A percentile compares a stretch with the other conserved stretches of the same genome.
Evolutionary conservation across 2,113 vertebrate species (phyloP).

Genomic region (Eupsittula cactorum): DNA sequence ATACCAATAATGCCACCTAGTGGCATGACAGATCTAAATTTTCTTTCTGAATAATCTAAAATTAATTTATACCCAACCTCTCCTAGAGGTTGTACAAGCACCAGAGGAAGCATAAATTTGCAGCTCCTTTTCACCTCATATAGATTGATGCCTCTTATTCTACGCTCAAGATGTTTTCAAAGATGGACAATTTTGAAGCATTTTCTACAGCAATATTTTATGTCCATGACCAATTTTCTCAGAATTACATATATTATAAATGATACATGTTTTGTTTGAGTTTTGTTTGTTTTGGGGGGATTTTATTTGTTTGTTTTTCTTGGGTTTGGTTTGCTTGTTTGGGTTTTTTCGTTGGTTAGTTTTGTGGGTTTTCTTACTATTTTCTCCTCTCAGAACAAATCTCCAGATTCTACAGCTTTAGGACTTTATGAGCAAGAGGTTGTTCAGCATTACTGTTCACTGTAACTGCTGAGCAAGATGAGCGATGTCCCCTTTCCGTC

Average conservation of each 20-base stretch:
- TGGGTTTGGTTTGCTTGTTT: background rate
- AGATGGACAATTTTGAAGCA: background rate
- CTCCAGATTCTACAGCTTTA: background rate
- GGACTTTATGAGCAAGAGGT: background rate
- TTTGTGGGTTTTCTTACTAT: background rate
- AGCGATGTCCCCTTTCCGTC: background rate
- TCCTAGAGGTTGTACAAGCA: background rate
- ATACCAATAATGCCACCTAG: conserved; percentile 49
- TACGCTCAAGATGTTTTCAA: background rate
- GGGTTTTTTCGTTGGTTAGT: background rate
- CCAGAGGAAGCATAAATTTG: background rate
- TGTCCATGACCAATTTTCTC: background rate
- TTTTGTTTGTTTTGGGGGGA: background rate
- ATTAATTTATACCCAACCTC: background rate
- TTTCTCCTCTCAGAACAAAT: background rate
- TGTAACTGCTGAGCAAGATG: background rate
- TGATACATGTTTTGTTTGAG: background rate
- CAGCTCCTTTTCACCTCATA: background rate
- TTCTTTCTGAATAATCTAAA: background rate
- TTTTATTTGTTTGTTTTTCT: background rate
- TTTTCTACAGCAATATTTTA: background rate
- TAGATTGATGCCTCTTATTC: background rate
- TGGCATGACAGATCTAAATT: background rate
- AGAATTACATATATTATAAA: background rate
- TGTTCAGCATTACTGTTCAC: background rate